Evolutionary conservation across 2,113 vertebrate genomes (phyloP).

Genomic region (Chamaetylas fuelleborni): DNA sequence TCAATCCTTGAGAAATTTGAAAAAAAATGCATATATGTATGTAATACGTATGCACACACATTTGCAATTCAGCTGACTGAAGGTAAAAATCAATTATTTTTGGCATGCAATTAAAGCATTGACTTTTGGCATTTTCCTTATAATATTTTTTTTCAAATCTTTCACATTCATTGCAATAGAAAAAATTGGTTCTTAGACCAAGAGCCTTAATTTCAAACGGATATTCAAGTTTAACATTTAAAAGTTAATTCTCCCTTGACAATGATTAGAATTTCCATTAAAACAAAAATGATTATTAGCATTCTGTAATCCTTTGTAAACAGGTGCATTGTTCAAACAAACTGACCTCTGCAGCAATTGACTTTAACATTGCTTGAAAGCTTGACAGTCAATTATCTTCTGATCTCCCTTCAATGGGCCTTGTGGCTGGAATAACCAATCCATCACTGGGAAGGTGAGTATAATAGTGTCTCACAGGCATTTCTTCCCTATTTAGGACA

Average conservation of each 20-base stretch:
- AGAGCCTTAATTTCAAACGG: conserved; percentile 50
- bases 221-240: conserved; percentile 57
- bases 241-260: conserved; percentile 58
- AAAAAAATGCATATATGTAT: background rate
- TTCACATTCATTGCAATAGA: background rate
- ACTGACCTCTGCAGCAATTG: conserved; percentile 71
- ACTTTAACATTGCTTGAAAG: conserved; percentile 74
- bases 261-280: conserved; percentile 63
- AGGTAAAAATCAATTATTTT: conserved; percentile 47
- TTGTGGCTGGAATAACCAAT: conserved; percentile 73
- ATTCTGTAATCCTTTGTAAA: conserved; percentile 70
- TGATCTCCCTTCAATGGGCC: conserved; percentile 70
- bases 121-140: conserved; percentile 50
- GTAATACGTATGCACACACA: background rate
- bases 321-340: conserved; percentile 67
- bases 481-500: conserved; percentile 37
- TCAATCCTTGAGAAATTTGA: background rate
- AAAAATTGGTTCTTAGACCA: background rate
- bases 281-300: conserved; percentile 66
- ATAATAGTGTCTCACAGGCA: conserved; percentile 43
- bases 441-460: conserved; percentile 70
- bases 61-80: conserved; percentile 38
- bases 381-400: conserved; percentile 77
- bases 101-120: conserved; percentile 43
- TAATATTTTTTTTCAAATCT: background rate